Base-by-base conservation (phyloP, 2,888 invertebrate species). In the Oasisia sp. region DNA sequence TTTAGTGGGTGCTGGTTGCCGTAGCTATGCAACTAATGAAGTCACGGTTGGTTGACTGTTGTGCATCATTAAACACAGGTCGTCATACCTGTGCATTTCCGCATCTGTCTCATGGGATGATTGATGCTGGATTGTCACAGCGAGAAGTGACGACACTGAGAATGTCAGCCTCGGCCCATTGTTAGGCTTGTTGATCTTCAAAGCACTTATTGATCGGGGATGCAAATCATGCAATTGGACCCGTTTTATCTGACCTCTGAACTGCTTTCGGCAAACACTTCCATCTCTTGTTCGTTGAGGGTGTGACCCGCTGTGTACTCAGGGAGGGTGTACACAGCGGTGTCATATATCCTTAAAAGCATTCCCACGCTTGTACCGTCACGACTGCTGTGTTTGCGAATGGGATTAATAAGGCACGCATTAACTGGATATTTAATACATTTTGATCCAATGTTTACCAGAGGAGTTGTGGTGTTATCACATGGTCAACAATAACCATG, bases 141-240 rank as follows among this genome's bases (percentile, higher is more conserved):
- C 9, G 27, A 27, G 74, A 74, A 74, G 27, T 74, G n/a, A 1
- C 27, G 74, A 7, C 27, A 19, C 5, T 74, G 14, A 74, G 27
- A 74, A 19, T 27, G 27, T 74, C n/a, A 74, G 19, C 14, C 74
- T 27, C 19, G 7, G 0, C 74, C 74, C n/a, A 27, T 74, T 74
- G 74, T 74, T 74, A 74, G 74, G 27, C 74, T 74, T 74, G 74
- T 74, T 74, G 74, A 74, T 74, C 74, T n/a, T 74, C 74, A 74
- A 74, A 74, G 74, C 74, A 74, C n/a, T 74, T 74, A 74, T 74
- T 74, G 74, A 74, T 74, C 74, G 7, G 74, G 58, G 74, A 74
- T 74, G 74, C 74, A 74, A 19, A 3, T 19, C 19, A 74, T 74
- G 74, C 74, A 74, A 19, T 27, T 19, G 19, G 74, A 74, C 74